Evolutionary conservation across 2,113 vertebrate genomes (phyloP).

Genomic region (Cacatua alba): DNA sequence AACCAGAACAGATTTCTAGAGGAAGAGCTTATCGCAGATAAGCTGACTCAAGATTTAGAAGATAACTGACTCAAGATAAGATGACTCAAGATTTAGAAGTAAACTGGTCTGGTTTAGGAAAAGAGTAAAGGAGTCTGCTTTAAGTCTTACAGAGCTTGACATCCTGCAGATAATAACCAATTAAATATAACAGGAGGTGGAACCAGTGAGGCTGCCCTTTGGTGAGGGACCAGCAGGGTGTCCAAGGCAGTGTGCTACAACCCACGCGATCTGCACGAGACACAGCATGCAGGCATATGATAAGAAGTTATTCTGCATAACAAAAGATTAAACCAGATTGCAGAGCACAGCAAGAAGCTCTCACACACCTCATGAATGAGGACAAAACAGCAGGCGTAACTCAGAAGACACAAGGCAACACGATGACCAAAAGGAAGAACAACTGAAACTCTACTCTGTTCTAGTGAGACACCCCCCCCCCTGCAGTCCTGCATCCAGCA

Average conservation of each 20-base stretch:
- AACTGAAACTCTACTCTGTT: background rate
- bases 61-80: too few species aligned
- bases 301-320: background rate
- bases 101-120: background rate
- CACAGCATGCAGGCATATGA: background rate
- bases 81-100: background rate
- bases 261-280: fast-evolving
- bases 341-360: background rate
- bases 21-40: background rate
- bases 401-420: background rate
- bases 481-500: background rate
- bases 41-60: background rate
- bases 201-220: fast-evolving
- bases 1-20: background rate
- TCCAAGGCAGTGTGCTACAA: background rate
- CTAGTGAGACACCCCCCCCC: background rate
- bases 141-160: background rate
- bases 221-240: fast-evolving
- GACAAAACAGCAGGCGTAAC: too few species aligned
- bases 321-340: background rate
- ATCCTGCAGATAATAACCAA: too few species aligned
- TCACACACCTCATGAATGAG: background rate
- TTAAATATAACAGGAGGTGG: background rate
- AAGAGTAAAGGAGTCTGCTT: background rate
- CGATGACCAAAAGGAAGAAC: background rate